Percentiles rank a stretch among this genome's conserved stretches.
phyloP scores from a whole-genome alignment of 2,888 invertebrate species.

The Timandra comae region DNA sequence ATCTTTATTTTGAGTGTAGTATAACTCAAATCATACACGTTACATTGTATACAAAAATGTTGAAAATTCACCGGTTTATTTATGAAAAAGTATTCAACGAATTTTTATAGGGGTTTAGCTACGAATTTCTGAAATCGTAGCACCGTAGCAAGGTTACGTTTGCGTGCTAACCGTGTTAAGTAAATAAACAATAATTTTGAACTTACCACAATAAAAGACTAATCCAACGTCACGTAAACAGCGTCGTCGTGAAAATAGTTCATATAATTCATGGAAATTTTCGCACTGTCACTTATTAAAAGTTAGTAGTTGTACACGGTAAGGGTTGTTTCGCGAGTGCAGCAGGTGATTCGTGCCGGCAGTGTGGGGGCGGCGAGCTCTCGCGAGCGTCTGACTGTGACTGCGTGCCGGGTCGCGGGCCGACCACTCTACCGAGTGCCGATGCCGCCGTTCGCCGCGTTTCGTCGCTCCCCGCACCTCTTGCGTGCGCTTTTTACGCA shows the following conservation, averaged over 20 bases:
- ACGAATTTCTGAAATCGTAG: slow-evolving; percentile 46
- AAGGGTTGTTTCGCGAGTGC: slow-evolving; percentile 56
- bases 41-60: slow-evolving; percentile 11
- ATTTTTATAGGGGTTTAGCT: slow-evolving; percentile 17
- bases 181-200: slow-evolving; percentile 10
- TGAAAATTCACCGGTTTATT: slow-evolving; percentile 12
- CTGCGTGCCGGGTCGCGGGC: slow-evolving; percentile 45
- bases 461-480: slow-evolving; percentile 54
- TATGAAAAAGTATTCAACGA: slow-evolving; percentile 16
- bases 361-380: slow-evolving; percentile 69
- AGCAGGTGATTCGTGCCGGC: slow-evolving; percentile 27
- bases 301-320: slow-evolving; percentile 56
- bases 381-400: slow-evolving; percentile 66
- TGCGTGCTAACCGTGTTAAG: slow-evolving; percentile 5
- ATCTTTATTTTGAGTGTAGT: slow-evolving; percentile 26
- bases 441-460: slow-evolving; percentile 36
- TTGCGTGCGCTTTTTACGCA: slow-evolving; percentile 76
- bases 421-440: not conserved
- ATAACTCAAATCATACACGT: slow-evolving; percentile 18
- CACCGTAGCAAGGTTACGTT: slow-evolving; percentile 25
- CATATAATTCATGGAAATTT: slow-evolving; percentile 37
- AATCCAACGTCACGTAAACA: slow-evolving; percentile 22
- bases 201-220: slow-evolving; percentile 19
- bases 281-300: slow-evolving; percentile 59
- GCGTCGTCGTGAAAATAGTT: slow-evolving; percentile 24